phyloP scores from a whole-genome alignment of 92 coral and sea anemone species.

The Zoanthus sansibaricus region DNA sequence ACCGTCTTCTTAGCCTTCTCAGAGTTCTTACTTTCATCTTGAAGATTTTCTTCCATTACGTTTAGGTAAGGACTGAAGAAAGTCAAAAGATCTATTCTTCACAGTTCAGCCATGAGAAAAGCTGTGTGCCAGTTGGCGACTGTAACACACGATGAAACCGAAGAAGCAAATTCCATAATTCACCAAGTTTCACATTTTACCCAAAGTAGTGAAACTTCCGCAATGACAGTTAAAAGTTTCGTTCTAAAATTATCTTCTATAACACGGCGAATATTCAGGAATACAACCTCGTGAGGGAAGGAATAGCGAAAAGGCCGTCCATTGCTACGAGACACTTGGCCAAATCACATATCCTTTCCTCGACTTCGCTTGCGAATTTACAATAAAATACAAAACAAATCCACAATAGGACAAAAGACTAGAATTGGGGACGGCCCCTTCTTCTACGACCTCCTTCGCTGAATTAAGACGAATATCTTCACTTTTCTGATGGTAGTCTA shows the following conservation, averaged over 20 bases:
- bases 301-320: slow-evolving; percentile 88
- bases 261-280: slow-evolving; percentile 26
- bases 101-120: slow-evolving; percentile 31
- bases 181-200: slow-evolving; percentile 41
- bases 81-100: slow-evolving; percentile 15
- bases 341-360: slow-evolving; percentile 63
- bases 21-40: slow-evolving; percentile 27
- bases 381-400: slow-evolving; percentile 1
- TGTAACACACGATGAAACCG: slow-evolving; percentile 45
- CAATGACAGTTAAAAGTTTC: slow-evolving; percentile 37
- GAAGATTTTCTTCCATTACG: slow-evolving; percentile 38
- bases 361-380: slow-evolving; percentile 17
- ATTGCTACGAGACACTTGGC: slow-evolving; percentile 89
- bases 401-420: neutral
- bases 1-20: slow-evolving; percentile 39
- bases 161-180: slow-evolving; percentile 47
- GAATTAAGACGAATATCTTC: slow-evolving; percentile 16
- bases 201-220: slow-evolving; percentile 36
- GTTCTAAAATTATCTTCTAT: slow-evolving; percentile 2
- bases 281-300: slow-evolving; percentile 28
- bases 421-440: slow-evolving; percentile 49
- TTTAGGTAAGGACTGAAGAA: slow-evolving; percentile 35
- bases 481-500: slow-evolving; percentile 27
- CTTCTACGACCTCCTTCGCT: slow-evolving; percentile 33
- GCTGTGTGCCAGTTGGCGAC: slow-evolving; percentile 34